Percentiles rank a stretch among this genome's conserved stretches.
These are phyloP conservation scores for Oncopeltus fasciatus DNA, from an alignment of 1,140 invertebrate species.

Conservation along the genomic window DNA sequence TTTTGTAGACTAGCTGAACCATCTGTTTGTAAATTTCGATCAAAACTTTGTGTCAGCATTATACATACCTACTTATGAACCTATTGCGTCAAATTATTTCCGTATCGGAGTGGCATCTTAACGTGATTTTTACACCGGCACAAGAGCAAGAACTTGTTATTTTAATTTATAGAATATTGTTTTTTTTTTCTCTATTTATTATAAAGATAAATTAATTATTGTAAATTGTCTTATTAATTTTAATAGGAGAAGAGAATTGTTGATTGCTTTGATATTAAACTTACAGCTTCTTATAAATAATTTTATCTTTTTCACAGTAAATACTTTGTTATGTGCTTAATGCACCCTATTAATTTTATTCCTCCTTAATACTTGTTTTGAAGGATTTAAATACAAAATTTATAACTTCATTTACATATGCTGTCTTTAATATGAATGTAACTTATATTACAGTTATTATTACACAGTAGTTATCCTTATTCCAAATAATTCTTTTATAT, in stretches of 20 bases:
- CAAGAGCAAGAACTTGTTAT: slow-evolving; percentile 2
- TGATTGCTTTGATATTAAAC: slow-evolving; percentile 2
- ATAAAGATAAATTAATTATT: neutral
- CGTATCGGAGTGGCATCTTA: slow-evolving; percentile 4
- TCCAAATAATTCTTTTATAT: no score
- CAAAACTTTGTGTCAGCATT: slow-evolving; percentile 14
- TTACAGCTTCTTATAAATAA: neutral
- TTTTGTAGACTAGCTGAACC: slow-evolving; percentile 64
- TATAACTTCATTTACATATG: neutral
- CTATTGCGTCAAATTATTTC: slow-evolving; percentile 1
- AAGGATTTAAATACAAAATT: neutral
- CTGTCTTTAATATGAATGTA: slow-evolving; percentile 1
- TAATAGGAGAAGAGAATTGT: neutral
- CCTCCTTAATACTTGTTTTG: neutral
- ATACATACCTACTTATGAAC: slow-evolving; percentile 12
- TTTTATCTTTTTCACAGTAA: neutral
- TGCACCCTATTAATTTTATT: neutral
- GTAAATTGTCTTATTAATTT: neutral
- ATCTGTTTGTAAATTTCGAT: slow-evolving; percentile 11
- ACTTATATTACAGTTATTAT: slow-evolving; percentile 9
- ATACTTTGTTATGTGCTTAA: neutral
- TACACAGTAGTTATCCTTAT: no score
- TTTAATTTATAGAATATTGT: slow-evolving; percentile 3
- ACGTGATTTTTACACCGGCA: slow-evolving; percentile 6
- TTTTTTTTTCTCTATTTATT: slow-evolving; percentile 3